Evolutionary conservation across 2,797 vertebrate genomes (phyloP).

Genomic region (Enteromius paludinosus): DNA sequence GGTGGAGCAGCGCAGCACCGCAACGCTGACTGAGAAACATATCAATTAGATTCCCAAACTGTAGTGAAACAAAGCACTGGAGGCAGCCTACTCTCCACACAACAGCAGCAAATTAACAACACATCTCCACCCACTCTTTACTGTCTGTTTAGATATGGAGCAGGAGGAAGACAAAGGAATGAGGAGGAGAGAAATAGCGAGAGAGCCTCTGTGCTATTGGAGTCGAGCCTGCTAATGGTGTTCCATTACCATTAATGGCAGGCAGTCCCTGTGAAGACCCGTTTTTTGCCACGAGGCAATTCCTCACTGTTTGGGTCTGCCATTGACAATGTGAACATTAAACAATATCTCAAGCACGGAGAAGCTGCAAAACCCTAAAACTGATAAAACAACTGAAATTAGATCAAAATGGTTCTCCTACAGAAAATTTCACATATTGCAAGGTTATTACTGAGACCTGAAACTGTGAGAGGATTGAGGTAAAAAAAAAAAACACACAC

Average conservation of each 20-base stretch:
- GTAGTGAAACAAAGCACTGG: constrained; percentile 50
- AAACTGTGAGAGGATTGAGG: not conserved
- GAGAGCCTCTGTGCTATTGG: constrained; percentile 31
- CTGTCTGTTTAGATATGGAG: constrained; percentile 51
- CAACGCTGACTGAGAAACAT: constrained; percentile 48
- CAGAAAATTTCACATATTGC: not conserved
- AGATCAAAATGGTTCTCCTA: not conserved
- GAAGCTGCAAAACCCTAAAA: not conserved
- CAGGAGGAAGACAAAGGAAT: constrained; percentile 44
- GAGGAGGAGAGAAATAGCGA: constrained; percentile 37
- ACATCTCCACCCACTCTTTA: constrained; percentile 53
- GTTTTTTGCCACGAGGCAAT: constrained; percentile 38
- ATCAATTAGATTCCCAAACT: constrained; percentile 54
- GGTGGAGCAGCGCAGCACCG: constrained; percentile 26
- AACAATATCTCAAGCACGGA: constrained; percentile 37
- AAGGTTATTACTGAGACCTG: not conserved
- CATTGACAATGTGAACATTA: constrained; percentile 44
- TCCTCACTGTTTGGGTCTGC: constrained; percentile 31
- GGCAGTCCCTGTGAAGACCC: constrained; percentile 38
- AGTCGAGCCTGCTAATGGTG: constrained; percentile 52
- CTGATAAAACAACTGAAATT: not conserved
- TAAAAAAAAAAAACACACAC: not conserved
- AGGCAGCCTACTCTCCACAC: constrained; percentile 46
- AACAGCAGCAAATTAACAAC: constrained; percentile 53
- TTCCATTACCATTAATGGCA: constrained; percentile 49